Percentiles rank a stretch among this genome's conserved stretches.
phyloP scores from a whole-genome alignment of 2,888 invertebrate genomes.

The Listrodromus nycthemerus region DNA sequence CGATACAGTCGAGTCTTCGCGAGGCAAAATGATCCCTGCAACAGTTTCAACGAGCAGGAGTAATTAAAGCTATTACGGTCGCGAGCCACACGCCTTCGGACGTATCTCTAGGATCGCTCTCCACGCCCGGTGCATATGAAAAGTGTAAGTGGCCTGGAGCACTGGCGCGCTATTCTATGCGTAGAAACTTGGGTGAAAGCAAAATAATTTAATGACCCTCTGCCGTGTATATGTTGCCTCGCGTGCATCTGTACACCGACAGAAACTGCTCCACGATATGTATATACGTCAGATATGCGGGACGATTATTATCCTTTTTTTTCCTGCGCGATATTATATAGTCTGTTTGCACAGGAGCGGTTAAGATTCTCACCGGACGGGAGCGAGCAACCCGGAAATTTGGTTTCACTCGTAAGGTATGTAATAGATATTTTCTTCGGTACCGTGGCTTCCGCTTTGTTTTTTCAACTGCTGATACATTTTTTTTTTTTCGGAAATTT shows the following conservation, averaged over 20 bases:
- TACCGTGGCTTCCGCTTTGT: constrained; percentile 4
- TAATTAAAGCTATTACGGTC: constrained; percentile 51
- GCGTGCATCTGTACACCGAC: constrained; percentile 6
- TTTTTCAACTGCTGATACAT: constrained; percentile 1
- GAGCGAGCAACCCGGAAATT: constrained; percentile 66
- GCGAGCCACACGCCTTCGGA: constrained; percentile 36
- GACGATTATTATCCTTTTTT: neutral
- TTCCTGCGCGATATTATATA: neutral
- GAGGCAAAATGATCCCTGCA: constrained; percentile 30
- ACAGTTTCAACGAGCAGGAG: constrained; percentile 23
- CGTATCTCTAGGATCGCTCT: constrained; percentile 48
- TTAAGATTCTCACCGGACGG: constrained; percentile 56
- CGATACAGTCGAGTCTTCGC: constrained; percentile 20
- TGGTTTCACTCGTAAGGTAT: constrained; percentile 28
- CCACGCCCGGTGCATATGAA: constrained; percentile 67
- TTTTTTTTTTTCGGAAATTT: neutral
- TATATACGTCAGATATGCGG: neutral
- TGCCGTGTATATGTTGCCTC: constrained; percentile 22
- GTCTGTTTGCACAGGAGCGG: constrained; percentile 13
- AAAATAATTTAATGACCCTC: constrained; percentile 76
- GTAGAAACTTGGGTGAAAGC: constrained; percentile 80
- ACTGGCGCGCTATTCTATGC: constrained; percentile 7
- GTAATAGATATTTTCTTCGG: constrained; percentile 41
- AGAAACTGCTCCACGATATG: neutral
- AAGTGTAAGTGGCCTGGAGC: constrained; percentile 63